Percentiles rank a stretch among this genome's conserved stretches.
phyloP scores from a whole-genome alignment of 2,113 vertebrate genomes.

The Callionymus lyra region DNA sequence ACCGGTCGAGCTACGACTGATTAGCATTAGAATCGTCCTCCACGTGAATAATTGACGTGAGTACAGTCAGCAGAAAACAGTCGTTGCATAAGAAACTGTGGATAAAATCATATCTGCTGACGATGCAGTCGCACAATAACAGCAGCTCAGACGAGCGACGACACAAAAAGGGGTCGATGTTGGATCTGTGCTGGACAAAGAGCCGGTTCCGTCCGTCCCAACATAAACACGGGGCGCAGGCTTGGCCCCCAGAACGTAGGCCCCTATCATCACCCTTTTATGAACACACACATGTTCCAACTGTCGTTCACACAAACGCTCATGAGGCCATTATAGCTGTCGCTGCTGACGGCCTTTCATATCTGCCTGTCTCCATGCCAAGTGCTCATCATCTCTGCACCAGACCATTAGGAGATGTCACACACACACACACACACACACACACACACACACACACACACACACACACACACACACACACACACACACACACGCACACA shows the following conservation, averaged over 20 bases:
- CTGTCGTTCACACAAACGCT: slow-evolving; percentile 19
- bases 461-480: slow-evolving; percentile 16
- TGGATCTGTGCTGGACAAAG: slow-evolving; percentile 44
- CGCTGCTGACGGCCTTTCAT: slow-evolving; percentile 61
- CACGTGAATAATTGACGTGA: no score
- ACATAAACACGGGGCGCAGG: slow-evolving; percentile 35
- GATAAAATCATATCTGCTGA: no score
- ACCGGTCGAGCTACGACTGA: no score
- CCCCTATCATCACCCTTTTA: slow-evolving; percentile 46
- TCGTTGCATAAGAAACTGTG: no score
- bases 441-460: slow-evolving; percentile 7
- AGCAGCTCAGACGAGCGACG: slow-evolving; percentile 6
- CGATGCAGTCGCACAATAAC: no score
- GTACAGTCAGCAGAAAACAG: no score
- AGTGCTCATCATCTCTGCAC: slow-evolving; percentile 60
- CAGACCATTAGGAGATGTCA: slow-evolving; percentile 66
- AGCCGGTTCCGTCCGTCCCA: slow-evolving; percentile 36
- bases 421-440: slow-evolving; percentile 11
- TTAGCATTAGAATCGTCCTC: no score
- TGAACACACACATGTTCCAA: slow-evolving; percentile 26
- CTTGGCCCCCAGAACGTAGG: slow-evolving; percentile 26
- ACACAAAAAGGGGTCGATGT: slow-evolving; percentile 12
- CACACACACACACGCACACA: slow-evolving; percentile 31
- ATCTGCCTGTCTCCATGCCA: slow-evolving; percentile 52
- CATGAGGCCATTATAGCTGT: slow-evolving; percentile 51